Evolutionary conservation across 2,888 invertebrate species (phyloP).

Genomic region (Caenorhabditis sp.): DNA sequence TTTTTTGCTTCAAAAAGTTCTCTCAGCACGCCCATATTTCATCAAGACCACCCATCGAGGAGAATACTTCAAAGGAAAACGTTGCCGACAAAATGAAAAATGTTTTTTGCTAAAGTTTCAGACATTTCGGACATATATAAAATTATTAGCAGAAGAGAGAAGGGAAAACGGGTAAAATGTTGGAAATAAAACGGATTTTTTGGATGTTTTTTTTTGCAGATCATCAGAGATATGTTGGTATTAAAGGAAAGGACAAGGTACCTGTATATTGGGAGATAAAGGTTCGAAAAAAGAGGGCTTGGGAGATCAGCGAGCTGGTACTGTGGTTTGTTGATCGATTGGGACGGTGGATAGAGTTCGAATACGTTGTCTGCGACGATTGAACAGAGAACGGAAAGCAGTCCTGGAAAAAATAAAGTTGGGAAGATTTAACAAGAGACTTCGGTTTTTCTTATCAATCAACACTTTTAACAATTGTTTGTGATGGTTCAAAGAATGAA

Average conservation of each 20-base stretch:
- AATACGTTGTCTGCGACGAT: constrained; percentile 12
- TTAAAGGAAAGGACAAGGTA: background rate
- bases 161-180: background rate
- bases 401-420: constrained; percentile 17
- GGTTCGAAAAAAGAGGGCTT: background rate
- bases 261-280: background rate
- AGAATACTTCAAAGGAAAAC: too few species aligned
- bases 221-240: background rate
- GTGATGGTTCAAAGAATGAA: too few species aligned
- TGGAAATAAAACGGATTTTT: background rate
- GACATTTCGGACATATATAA: background rate
- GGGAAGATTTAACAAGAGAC: too few species aligned
- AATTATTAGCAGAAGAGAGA: background rate
- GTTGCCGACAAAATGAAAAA: background rate
- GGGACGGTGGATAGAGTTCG: constrained; percentile 9
- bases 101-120: background rate
- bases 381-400: constrained; percentile 15
- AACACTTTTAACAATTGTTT: too few species aligned
- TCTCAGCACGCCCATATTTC: background rate
- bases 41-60: background rate
- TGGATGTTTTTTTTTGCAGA: background rate
- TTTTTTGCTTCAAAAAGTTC: too few species aligned
- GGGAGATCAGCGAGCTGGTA: background rate
- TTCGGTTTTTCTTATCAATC: too few species aligned
- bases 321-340: background rate